Evolutionary conservation across 2,113 vertebrate genomes (phyloP), one percentile per base, ranked within the genome.

Genomic region (Semnornis frantzii): DNA sequence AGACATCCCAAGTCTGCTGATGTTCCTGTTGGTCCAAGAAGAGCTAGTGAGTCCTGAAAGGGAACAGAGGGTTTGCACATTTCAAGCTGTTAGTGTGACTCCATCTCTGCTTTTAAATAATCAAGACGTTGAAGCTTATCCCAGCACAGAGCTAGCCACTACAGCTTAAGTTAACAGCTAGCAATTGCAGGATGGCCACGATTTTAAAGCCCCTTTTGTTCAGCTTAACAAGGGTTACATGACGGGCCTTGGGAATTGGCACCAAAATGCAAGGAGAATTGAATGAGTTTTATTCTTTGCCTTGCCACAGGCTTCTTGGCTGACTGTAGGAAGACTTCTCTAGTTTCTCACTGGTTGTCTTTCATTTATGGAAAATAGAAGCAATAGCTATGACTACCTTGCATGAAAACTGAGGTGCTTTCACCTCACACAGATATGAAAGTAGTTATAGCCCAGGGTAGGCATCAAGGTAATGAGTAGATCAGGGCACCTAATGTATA

Each of bases 301-400:
- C 24, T 17, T 85, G 15, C 57, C 21, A 25, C n/a, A 23, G 64
- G 23, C 42, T 84, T 87, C 9, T 17, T 82, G 37, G 28, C 30
- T 83, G 44, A 54, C 62, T 55, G 3, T 52, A 64, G 25, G 23
- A 52, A 64, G n/a, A 82, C 62, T 1, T 1, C 57, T 89, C 27
- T 27, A 27, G 6, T 85, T 90, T 89, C 19, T 52, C 62, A 24
- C 62, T 94, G 30, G 30, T 78, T 92, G 34, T 73, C 70, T 84
- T 90, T 76, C 6, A n/a, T 46, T 76, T 82, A 46, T 85, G 68
- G 52, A 87, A 87, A 73, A 64, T 58, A 42, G 42, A 42, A 90
- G 39, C 62, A 83, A 20, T 17, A 72, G 27, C 15, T 73, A 65
- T 15, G 63, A 34, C 59, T 82, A 12, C 42, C n/a, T 86, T 76